Percentiles rank a stretch among this genome's conserved stretches.
phyloP scores from a whole-genome alignment of 2,888 invertebrate species.

The Lithosia quadra region DNA sequence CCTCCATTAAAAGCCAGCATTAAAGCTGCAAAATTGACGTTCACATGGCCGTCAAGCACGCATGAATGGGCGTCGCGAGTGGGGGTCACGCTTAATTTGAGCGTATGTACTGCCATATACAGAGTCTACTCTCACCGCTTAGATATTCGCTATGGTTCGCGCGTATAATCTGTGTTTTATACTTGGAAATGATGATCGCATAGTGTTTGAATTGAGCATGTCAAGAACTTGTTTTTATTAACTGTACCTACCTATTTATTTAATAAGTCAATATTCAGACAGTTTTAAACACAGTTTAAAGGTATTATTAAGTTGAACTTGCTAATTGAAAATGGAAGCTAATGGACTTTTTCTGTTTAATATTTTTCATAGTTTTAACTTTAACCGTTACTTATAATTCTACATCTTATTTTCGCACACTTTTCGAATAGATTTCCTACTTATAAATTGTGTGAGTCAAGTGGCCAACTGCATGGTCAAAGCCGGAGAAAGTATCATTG shows the following conservation, averaged over 20 bases:
- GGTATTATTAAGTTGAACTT: neutral
- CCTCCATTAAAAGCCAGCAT: constrained; percentile 15
- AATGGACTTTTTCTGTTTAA: neutral
- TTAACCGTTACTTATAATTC: too few relatives aligned
- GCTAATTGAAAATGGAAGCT: neutral
- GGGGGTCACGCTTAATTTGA: constrained; percentile 49
- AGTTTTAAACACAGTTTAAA: neutral
- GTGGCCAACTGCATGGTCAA: too few relatives aligned
- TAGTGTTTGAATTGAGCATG: constrained; percentile 7
- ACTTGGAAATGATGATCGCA: constrained; percentile 19
- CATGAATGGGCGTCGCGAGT: constrained; percentile 37
- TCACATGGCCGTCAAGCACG: constrained; percentile 17
- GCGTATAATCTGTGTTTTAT: constrained; percentile 19
- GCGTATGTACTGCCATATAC: constrained; percentile 18
- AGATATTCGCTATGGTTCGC: constrained; percentile 45
- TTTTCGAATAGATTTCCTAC: neutral
- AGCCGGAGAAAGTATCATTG: too few relatives aligned
- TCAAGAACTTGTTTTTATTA: constrained; percentile 6
- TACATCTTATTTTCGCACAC: too few relatives aligned
- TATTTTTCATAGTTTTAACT: too few relatives aligned
- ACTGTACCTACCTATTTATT: neutral
- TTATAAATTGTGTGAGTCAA: too few relatives aligned
- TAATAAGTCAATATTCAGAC: neutral
- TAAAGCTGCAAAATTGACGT: constrained; percentile 6
- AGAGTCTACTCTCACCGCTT: constrained; percentile 52